phyloP scores from a whole-genome alignment of 30 jellyfish, hydroid and myxozoan species.

The Haliclystus octoradiatus region DNA sequence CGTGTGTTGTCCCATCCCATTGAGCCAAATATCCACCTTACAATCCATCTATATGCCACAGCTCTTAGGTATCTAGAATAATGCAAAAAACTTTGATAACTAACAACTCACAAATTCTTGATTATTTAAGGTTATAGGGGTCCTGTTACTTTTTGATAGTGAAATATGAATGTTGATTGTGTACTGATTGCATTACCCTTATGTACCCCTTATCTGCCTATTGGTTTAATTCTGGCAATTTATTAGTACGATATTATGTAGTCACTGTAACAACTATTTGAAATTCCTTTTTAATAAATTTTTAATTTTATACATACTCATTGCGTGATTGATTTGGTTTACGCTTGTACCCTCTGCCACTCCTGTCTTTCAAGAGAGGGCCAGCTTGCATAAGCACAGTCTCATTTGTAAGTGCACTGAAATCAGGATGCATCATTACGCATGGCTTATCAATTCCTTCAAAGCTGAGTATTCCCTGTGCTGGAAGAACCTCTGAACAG shows the following conservation, averaged over 20 bases:
- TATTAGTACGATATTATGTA: too few relatives aligned
- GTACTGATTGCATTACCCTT: too few relatives aligned
- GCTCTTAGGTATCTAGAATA: slow-evolving; percentile 16
- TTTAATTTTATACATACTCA: too few relatives aligned
- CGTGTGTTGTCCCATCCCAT: slow-evolving; percentile 19
- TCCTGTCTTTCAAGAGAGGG: slow-evolving; percentile 16
- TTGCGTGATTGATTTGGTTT: slow-evolving; percentile 13
- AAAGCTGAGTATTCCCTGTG: slow-evolving; percentile 6
- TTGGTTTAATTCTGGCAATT: too few relatives aligned
- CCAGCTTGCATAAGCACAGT: slow-evolving; percentile 10
- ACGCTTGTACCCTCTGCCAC: slow-evolving; percentile 9
- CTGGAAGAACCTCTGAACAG: slow-evolving; percentile 25
- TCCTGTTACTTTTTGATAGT: too few relatives aligned
- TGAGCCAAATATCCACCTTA: slow-evolving; percentile 29
- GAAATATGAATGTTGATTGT: too few relatives aligned
- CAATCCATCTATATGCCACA: slow-evolving; percentile 26
- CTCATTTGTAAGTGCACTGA: slow-evolving; percentile 13
- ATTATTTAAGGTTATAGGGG: too few relatives aligned
- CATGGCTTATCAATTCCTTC: too few relatives aligned
- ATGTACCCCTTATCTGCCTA: too few relatives aligned
- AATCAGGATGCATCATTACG: slow-evolving; percentile 8
- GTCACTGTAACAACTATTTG: too few relatives aligned
- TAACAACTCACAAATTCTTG: too few relatives aligned
- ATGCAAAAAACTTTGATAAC: neutral
- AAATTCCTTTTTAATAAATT: too few relatives aligned